Evolutionary conservation across 2,888 invertebrate species (phyloP).

Genomic region (Gymnoscelis rufifasciata): DNA sequence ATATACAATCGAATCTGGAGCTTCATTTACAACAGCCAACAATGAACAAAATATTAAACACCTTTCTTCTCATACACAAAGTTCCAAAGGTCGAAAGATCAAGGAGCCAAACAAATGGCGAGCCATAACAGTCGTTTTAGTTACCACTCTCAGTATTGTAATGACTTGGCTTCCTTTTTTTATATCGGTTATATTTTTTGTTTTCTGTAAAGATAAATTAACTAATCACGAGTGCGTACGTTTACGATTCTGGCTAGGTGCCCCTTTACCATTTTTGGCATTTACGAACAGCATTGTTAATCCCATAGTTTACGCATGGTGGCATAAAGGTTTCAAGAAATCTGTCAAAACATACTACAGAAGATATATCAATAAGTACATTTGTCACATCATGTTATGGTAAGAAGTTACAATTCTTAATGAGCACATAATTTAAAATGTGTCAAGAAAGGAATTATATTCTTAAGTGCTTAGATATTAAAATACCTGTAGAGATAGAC

Average conservation of each 20-base stretch:
- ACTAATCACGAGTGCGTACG: conserved; percentile 67
- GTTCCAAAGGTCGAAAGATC: conserved; percentile 31
- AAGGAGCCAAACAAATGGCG: conserved; percentile 77
- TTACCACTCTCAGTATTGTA: conserved; percentile 80
- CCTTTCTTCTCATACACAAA: conserved; percentile 1
- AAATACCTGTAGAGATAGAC: no score
- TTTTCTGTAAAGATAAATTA: conserved; percentile 69
- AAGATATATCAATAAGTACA: conserved; percentile 19
- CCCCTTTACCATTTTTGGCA: conserved; percentile 80
- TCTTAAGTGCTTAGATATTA: no score
- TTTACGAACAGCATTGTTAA: conserved; percentile 81
- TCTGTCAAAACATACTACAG: conserved; percentile 55
- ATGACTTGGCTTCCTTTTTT: conserved; percentile 83
- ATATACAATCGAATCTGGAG: conserved; percentile 45
- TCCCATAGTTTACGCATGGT: conserved; percentile 84
- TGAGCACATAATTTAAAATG: no score
- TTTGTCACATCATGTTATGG: conserved; percentile 10
- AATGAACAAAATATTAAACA: conserved; percentile 23
- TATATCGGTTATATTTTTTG: conserved; percentile 75
- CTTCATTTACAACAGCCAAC: conserved; percentile 26
- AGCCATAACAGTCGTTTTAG: conserved; percentile 80
- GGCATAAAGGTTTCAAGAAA: conserved; percentile 83
- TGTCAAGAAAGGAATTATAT: no score
- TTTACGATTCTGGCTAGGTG: conserved; percentile 71
- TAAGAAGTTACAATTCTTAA: not conserved